Base-by-base conservation (phyloP, 2,797 vertebrate genomes). In the Dendrocincla fuliginosa region DNA sequence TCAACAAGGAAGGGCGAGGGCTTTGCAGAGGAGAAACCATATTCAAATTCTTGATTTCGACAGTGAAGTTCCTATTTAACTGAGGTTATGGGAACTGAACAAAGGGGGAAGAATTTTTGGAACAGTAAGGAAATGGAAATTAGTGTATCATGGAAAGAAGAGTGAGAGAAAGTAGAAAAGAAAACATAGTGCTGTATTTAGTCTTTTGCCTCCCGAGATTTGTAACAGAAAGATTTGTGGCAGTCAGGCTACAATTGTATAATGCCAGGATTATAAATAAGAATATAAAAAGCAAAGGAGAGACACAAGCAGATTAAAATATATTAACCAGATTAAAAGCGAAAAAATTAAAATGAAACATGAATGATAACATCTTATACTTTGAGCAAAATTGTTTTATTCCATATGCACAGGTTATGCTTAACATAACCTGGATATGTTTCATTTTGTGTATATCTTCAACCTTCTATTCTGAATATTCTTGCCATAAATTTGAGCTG, bases 361-460 rank as follows among this genome's bases (percentile, higher is more conserved):
- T 22, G 9, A 84, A 6, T 63, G 10, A 57, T 50, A 81, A 65
- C 18, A 59, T 39, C 24, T 71, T 42, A 49, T 1, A 37, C 14
- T 42, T 83, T 42, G 32, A 13, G 44, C 3, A 78, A 56, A 88
- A 65, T 6, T 35, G 2, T 3, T 90, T 75, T 46, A 75, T 71
- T 73, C 41, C 39, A 42, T 4, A 53, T 11, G n/a, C 10, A 23
- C 1, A 0, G 2, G 10, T 71, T 74, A 32, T 3, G 6, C 8
- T 80, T 65, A 41, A 30, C 1, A 2, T 33, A 59, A 85, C 23
- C 17, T 60, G 22, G 4, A 14, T 84, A 65, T 27, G 46, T 1
- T 2, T 71, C 11, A 25, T 20, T 53, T 64, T 49, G 18, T 47
- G 5, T n/a, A 10, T 25, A 16, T 35, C 9, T 56, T 14, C 35